Conservation (phyloP, 2,797 vertebrate genomes). For the Tauraco hartlaubi region DNA sequence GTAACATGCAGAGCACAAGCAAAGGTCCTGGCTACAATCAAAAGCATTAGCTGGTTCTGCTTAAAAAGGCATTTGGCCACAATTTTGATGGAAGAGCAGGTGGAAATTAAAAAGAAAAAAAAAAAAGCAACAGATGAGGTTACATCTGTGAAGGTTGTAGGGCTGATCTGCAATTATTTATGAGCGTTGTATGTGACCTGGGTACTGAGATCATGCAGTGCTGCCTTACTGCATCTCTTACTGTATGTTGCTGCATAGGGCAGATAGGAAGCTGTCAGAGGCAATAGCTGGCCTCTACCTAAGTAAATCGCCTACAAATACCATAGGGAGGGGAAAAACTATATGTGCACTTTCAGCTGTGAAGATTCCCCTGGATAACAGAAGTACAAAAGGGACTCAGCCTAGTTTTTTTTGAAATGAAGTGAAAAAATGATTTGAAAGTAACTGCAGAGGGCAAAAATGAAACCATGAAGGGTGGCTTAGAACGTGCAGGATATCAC, state of each 20-base stretch:
- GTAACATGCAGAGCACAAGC: background rate
- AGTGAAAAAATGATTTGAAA: background rate
- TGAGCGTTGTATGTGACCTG: background rate
- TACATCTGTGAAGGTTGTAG: background rate
- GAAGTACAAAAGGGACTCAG: background rate
- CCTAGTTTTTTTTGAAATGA: background rate
- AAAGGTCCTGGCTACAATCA: background rate
- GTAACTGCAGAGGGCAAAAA: background rate
- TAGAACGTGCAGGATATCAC: background rate
- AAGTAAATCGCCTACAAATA: background rate
- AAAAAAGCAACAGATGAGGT: background rate
- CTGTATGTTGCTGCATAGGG: background rate
- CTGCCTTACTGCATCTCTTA: background rate
- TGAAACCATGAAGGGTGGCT: background rate
- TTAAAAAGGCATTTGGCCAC: background rate
- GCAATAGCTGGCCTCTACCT: background rate
- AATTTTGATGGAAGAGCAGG: background rate
- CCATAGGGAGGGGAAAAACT: background rate
- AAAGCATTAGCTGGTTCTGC: background rate
- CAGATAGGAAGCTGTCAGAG: background rate
- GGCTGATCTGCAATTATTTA: background rate
- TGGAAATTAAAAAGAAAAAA: background rate
- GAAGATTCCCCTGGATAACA: background rate
- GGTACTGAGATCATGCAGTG: background rate
- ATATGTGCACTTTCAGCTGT: background rate